These are phyloP conservation scores for Rhabdophis nuchalis DNA, from an alignment of 2,797 vertebrate genomes.

Conservation along the genomic window DNA sequence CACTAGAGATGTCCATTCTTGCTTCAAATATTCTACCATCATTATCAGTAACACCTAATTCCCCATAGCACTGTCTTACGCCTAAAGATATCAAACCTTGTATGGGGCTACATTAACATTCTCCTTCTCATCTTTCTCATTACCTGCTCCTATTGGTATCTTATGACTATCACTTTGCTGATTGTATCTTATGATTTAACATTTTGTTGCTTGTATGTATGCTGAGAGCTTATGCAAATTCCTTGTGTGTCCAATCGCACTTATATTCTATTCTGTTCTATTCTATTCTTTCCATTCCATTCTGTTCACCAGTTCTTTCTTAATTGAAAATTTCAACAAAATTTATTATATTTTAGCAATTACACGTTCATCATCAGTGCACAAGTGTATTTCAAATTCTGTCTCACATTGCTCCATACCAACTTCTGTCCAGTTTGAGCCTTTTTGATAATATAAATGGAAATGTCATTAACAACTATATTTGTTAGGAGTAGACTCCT, in stretches of 20 bases:
- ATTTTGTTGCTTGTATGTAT: not conserved
- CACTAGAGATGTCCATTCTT: not conserved
- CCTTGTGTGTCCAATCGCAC: not conserved
- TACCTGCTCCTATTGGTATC: not conserved
- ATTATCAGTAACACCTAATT: not conserved
- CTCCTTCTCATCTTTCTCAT: not conserved
- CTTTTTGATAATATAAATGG: not conserved
- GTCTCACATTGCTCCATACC: not conserved
- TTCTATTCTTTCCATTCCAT: too few relatives aligned
- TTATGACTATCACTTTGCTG: not conserved
- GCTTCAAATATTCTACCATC: not conserved
- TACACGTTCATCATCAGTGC: not conserved
- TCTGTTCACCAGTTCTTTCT: not conserved
- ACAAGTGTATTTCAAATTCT: not conserved
- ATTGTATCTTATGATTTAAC: not conserved
- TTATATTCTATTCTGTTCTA: too few relatives aligned
- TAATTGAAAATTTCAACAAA: not conserved
- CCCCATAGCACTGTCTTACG: not conserved
- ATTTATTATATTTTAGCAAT: not conserved
- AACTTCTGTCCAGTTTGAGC: not conserved
- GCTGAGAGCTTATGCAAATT: not conserved
- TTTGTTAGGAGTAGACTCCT: too few relatives aligned
- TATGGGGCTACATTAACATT: not conserved
- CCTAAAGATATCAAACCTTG: not conserved
- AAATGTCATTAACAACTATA: not conserved